These are phyloP conservation scores for Rhynchotus rufescens DNA, from an alignment of 2,797 vertebrate genomes.

Conservation along the genomic window DNA sequence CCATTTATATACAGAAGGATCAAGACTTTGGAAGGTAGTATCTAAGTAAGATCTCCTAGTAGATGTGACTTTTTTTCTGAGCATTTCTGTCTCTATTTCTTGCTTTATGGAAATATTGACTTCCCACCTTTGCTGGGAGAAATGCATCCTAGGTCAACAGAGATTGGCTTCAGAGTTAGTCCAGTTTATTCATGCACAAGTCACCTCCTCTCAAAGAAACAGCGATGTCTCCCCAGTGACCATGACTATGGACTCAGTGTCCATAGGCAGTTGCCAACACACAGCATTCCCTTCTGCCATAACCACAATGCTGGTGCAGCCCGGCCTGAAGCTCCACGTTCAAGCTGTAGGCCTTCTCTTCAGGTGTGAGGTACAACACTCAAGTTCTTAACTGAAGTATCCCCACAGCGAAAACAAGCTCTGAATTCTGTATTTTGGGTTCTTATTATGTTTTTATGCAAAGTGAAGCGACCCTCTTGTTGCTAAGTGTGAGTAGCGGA, in stretches of 20 bases:
- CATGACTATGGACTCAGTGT: no score
- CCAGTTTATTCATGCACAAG: neutral
- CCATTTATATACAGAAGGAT: neutral
- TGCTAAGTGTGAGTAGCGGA: neutral
- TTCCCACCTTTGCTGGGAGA: neutral
- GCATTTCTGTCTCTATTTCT: neutral
- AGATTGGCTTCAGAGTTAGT: neutral
- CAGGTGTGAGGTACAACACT: neutral
- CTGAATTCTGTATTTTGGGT: neutral
- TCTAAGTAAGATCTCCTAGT: neutral
- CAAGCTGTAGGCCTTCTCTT: neutral
- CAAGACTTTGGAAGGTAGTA: neutral
- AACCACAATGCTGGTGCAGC: neutral
- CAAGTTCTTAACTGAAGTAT: neutral
- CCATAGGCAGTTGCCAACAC: no score
- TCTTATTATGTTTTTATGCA: neutral
- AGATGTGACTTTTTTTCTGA: neutral
- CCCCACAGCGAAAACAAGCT: neutral
- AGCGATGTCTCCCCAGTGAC: no score
- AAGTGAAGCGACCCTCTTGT: neutral
- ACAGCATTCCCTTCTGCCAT: neutral
- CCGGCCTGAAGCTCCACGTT: accelerated
- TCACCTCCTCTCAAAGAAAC: no score
- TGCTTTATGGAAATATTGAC: neutral
- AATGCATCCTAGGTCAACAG: neutral